Evolutionary conservation across 1,140 invertebrate species (phyloP), one percentile per base, ranked within the genome.

Genomic region (Uloborus diversus): DNA sequence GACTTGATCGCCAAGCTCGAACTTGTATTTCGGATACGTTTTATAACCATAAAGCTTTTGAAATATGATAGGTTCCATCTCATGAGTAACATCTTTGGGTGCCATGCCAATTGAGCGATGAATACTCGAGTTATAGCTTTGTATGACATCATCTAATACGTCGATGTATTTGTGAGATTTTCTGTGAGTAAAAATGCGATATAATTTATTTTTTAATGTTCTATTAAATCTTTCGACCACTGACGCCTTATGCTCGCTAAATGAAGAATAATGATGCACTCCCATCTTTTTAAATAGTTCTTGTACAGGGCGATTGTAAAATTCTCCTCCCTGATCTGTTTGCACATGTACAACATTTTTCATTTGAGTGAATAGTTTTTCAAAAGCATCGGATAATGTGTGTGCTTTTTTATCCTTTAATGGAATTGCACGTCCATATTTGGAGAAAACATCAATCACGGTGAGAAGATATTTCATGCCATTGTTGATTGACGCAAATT

Each of bases 171-270:
- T 85, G 71, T 87, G 85, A 28, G 82, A 85, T 4, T 86, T 86
- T 25, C 84, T 80, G 57, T 84, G 68, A 82, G 85, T 86, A 79
- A 89, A 88, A 28, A 81, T 86, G 62, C 84, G 85, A 80, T 82
- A 89, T 75, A 89, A 84, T 82, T 84, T 86, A 27, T 68, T 79
- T 85, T 88, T 89, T 64, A 89, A 76, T 33, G 87, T 89, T 80
- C 86, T 81, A 83, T 87, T 88, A 65, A 88, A 87, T 71, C 88
- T 59, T 84, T 89, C 88, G 35, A 85, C 85, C 57, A 88, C 84
- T 17, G 86, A 86, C 84, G 89, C 89, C 51, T 85, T 84, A 9
- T 27, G 14, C 47, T 82, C 82, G 62, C 82, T 85, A 83, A 84
- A 87, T 27, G 87, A 87, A 4, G 82, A 86, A 82, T 87, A 89